A percentile compares a stretch with the other conserved stretches of the same genome.
Conservation (phyloP, 2,113 vertebrate genomes). For the Gila orcuttii region DNA sequence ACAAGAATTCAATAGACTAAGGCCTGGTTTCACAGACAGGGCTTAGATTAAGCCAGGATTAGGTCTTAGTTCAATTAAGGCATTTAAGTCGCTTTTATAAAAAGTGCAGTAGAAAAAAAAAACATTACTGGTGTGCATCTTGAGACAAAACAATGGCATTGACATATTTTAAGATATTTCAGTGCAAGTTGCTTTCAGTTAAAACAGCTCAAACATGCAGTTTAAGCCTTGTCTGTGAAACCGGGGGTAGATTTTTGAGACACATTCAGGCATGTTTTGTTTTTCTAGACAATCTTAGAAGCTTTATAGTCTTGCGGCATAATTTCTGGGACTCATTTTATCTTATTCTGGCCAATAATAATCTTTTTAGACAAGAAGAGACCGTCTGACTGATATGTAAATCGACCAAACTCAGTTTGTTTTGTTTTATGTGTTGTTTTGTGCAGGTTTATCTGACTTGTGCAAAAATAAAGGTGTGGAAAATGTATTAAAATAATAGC, state of each 20-base stretch:
- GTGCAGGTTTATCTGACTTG: neutral
- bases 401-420: neutral
- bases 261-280: neutral
- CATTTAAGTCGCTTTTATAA: no score
- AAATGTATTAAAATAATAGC: neutral
- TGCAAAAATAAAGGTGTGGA: neutral
- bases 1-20: neutral
- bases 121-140: no score
- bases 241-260: neutral
- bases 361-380: neutral
- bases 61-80: no score
- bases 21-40: no score
- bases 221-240: no score
- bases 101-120: no score
- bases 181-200: no score
- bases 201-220: no score
- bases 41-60: no score
- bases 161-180: no score
- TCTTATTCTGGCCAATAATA: neutral
- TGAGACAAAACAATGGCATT: no score
- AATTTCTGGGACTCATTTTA: neutral
- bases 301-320: neutral
- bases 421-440: neutral
- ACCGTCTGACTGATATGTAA: neutral
- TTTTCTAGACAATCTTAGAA: neutral